Evolutionary conservation across 2,888 invertebrate species (phyloP).

Genomic region (Baccha elongata): DNA sequence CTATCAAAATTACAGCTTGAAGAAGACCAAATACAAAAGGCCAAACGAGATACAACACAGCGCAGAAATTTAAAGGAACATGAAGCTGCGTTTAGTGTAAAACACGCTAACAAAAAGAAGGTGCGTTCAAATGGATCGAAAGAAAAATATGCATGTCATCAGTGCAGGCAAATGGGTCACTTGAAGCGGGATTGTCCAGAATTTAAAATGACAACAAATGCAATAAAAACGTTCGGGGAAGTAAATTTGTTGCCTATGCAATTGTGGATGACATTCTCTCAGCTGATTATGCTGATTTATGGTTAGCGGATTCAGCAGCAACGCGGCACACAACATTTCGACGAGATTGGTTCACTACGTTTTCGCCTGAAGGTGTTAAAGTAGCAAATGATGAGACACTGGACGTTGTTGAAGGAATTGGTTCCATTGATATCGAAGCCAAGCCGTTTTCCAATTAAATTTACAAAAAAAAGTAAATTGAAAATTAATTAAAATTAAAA

Average conservation of each 20-base stretch:
- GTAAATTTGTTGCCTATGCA: constrained; percentile 16
- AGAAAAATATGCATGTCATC: constrained; percentile 26
- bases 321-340: not conserved
- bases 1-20: constrained; percentile 40
- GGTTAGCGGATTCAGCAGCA: constrained; percentile 14
- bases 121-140: too few species aligned
- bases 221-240: too few species aligned
- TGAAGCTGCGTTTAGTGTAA: too few species aligned
- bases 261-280: not conserved
- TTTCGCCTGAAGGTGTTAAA: constrained; percentile 3
- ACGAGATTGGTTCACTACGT: not conserved
- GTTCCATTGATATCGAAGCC: constrained; percentile 31
- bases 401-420: constrained; percentile 28
- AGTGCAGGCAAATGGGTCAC: constrained; percentile 24
- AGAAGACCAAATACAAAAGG: constrained; percentile 33
- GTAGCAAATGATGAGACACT: constrained; percentile 25
- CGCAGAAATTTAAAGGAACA: too few species aligned
- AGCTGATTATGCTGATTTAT: not conserved
- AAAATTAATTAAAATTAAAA: too few species aligned
- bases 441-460: too few species aligned
- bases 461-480: too few species aligned
- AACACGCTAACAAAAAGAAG: too few species aligned
- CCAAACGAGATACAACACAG: constrained; percentile 5
- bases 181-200: not conserved
- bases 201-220: constrained; percentile 1